Percentiles rank a stretch among this genome's conserved stretches.
phyloP scores from a whole-genome alignment of 2,888 invertebrate species.

The Ypsolopha scabrella region DNA sequence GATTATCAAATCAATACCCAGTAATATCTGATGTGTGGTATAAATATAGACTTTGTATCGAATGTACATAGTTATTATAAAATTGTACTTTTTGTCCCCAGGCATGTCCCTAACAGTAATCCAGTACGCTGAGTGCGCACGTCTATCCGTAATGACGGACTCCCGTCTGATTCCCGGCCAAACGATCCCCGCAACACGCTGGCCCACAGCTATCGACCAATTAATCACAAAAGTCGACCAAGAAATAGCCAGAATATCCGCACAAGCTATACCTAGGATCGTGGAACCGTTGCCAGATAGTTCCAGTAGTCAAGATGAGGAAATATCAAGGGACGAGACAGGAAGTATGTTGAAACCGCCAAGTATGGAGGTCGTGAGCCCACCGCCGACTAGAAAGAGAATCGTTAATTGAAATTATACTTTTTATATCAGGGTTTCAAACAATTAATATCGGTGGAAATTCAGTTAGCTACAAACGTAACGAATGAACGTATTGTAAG shows the following conservation, averaged over 20 bases:
- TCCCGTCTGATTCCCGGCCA: slow-evolving; percentile 77
- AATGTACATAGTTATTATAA: no score
- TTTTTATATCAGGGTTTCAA: no score
- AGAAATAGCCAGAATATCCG: slow-evolving; percentile 48
- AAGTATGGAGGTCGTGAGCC: slow-evolving; percentile 28
- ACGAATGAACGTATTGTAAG: no score
- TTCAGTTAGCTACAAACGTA: no score
- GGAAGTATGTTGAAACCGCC: slow-evolving; percentile 34
- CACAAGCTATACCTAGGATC: slow-evolving; percentile 25
- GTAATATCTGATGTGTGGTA: no score
- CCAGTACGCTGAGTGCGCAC: slow-evolving; percentile 74
- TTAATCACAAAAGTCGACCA: slow-evolving; percentile 46
- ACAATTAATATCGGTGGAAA: no score
- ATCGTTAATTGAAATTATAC: slow-evolving; percentile 8
- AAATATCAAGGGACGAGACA: slow-evolving; percentile 7
- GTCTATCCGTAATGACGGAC: slow-evolving; percentile 79
- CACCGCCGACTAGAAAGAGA: slow-evolving; percentile 36
- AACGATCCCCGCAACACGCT: slow-evolving; percentile 58
- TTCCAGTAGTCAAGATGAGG: slow-evolving; percentile 8
- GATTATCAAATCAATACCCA: no score
- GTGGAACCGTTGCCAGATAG: slow-evolving; percentile 12
- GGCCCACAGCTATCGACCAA: slow-evolving; percentile 50
- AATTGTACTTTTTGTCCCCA: slow-evolving; percentile 30
- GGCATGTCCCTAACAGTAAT: slow-evolving; percentile 80
- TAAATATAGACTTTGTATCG: no score